These are phyloP conservation scores for Zaprionus capensis DNA, from an alignment of 1,140 invertebrate genomes.

Conservation along the genomic window DNA sequence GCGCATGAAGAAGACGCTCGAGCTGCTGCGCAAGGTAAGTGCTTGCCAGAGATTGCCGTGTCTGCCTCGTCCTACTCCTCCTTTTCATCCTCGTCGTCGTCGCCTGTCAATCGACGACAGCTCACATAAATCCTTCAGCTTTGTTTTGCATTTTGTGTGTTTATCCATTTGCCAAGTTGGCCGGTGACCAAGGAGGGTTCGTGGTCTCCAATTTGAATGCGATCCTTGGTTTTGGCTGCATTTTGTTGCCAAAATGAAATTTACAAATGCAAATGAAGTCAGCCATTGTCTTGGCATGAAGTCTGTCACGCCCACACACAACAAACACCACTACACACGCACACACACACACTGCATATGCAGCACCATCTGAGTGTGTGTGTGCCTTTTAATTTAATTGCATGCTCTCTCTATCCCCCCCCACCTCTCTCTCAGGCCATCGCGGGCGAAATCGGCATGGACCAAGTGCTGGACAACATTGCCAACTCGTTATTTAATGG, in stretches of 20 bases:
- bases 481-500: conserved; percentile 93
- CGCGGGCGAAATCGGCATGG: conserved; percentile 96
- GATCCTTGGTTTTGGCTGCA: conserved; percentile 40
- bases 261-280: conserved; percentile 79
- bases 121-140: conserved; percentile 78
- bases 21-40: conserved; percentile 89
- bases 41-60: conserved; percentile 26
- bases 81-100: background rate
- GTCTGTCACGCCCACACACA: conserved; percentile 54
- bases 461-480: conserved; percentile 92
- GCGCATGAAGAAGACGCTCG: conserved; percentile 90
- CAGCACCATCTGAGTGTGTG: conserved; percentile 32
- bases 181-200: conserved; percentile 60
- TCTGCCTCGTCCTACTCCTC: background rate
- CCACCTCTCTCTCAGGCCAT: conserved; percentile 86
- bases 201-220: conserved; percentile 59
- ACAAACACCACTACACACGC: background rate
- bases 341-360: conserved; percentile 42
- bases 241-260: conserved; percentile 79
- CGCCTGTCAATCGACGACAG: conserved; percentile 51
- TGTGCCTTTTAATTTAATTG: conserved; percentile 80
- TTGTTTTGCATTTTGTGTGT: conserved; percentile 75
- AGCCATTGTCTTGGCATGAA: conserved; percentile 60
- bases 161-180: conserved; percentile 80
- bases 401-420: conserved; percentile 42